Evolutionary conservation across 2,113 vertebrate genomes (phyloP).

Genomic region (Natator depressus): DNA sequence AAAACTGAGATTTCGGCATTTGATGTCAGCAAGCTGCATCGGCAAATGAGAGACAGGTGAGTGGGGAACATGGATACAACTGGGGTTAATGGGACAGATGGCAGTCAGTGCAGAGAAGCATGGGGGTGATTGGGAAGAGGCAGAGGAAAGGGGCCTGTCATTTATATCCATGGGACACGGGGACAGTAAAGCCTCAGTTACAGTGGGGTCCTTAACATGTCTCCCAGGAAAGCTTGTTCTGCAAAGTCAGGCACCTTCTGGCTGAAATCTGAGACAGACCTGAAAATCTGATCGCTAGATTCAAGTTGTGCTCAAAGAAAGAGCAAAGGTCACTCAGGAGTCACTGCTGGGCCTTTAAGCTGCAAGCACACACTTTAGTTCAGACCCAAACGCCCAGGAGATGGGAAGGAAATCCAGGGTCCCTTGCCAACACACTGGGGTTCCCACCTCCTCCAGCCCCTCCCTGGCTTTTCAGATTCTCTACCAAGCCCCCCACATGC

Average conservation of each 20-base stretch:
- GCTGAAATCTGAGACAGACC: constrained; percentile 58
- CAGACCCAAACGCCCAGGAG: not conserved
- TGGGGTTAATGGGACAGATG: too few relatives aligned
- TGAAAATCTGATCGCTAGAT: not conserved
- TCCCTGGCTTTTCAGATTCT: not conserved
- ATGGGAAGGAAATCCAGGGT: not conserved
- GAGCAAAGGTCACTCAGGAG: constrained; percentile 10
- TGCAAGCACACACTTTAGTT: not conserved
- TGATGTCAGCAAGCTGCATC: not conserved
- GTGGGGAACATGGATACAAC: not conserved
- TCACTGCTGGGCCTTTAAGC: not conserved
- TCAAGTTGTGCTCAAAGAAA: not conserved
- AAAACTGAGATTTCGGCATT: not conserved
- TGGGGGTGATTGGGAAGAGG: not conserved
- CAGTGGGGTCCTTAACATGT: constrained; percentile 42
- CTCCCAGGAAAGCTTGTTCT: not conserved
- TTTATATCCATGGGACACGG: not conserved
- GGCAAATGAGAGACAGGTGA: not conserved
- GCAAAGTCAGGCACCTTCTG: constrained; percentile 54
- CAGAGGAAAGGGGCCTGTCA: not conserved
- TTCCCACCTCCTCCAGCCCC: not conserved
- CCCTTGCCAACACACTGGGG: accelerated
- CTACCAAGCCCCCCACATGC: not conserved
- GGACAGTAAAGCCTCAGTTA: constrained; percentile 40
- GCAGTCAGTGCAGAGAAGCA: not conserved